These are phyloP conservation scores for Lycorma delicatula DNA, from an alignment of 1,140 invertebrate genomes.

Conservation along the genomic window DNA sequence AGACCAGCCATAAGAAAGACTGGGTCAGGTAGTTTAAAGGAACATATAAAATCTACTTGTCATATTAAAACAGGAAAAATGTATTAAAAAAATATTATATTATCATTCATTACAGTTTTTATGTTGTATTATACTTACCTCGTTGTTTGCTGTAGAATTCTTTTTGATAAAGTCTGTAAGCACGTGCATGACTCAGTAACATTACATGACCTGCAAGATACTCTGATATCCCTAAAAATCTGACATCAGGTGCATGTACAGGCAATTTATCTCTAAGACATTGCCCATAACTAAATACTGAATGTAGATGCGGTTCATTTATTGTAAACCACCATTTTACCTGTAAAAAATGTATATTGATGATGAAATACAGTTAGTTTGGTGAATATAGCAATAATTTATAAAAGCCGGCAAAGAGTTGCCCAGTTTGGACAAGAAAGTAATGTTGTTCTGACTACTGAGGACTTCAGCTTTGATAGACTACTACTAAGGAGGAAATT, in stretches of 20 bases:
- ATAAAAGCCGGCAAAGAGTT: too few species aligned
- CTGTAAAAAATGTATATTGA: slow-evolving; percentile 24
- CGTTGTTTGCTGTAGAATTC: slow-evolving; percentile 35
- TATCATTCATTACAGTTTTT: too few species aligned
- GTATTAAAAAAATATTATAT: too few species aligned
- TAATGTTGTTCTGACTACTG: too few species aligned
- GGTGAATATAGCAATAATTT: background rate
- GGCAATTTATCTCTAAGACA: slow-evolving; percentile 26
- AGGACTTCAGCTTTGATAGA: too few species aligned
- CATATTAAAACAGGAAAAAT: too few species aligned
- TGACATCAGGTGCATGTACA: slow-evolving; percentile 27
- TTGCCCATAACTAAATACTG: slow-evolving; percentile 34
- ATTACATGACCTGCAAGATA: slow-evolving; percentile 39
- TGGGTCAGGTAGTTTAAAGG: too few species aligned
- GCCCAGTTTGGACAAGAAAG: too few species aligned
- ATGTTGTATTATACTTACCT: slow-evolving; percentile 35
- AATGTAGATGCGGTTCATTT: slow-evolving; percentile 40
- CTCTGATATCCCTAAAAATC: slow-evolving; percentile 29
- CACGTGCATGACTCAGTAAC: slow-evolving; percentile 38
- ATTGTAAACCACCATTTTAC: slow-evolving; percentile 45
- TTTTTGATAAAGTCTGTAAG: slow-evolving; percentile 38
- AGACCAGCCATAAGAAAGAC: too few species aligned
- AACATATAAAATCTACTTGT: too few species aligned
- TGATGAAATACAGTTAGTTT: background rate
- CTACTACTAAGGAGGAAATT: too few species aligned